Evolutionary conservation across 2,888 invertebrate species (phyloP).

Genomic region (Acleris emargana): DNA sequence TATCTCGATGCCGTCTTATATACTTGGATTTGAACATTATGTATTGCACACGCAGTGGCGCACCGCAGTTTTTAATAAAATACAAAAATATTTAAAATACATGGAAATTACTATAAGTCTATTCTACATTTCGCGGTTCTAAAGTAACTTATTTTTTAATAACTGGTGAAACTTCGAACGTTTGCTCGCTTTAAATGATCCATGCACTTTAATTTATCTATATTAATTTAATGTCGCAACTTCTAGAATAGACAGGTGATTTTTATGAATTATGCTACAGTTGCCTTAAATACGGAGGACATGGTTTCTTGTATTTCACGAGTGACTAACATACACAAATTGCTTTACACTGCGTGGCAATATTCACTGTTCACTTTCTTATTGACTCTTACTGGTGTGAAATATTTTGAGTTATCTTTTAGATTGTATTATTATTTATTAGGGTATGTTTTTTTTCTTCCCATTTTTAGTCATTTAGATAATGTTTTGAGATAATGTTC

Average conservation of each 20-base stretch:
- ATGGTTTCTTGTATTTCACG: not conserved
- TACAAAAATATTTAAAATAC: not conserved
- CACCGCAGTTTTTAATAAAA: not conserved
- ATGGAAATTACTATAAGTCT: not conserved
- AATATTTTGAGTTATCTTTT: not conserved
- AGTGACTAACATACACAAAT: conserved; percentile 16
- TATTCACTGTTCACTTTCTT: conserved; percentile 10
- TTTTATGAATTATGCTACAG: no score
- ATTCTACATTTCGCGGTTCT: no score
- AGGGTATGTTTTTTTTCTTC: not conserved
- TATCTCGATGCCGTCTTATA: not conserved
- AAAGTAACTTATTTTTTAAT: no score
- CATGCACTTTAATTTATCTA: no score
- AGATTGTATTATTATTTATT: conserved; percentile 1
- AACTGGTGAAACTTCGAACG: no score
- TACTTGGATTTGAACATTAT: conserved; percentile 8
- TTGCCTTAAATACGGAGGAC: no score
- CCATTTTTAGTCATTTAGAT: not conserved
- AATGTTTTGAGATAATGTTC: not conserved
- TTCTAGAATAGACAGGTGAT: no score
- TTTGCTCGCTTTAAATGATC: no score
- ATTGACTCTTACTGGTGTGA: conserved; percentile 1
- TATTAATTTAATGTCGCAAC: no score
- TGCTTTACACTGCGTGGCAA: conserved; percentile 24
- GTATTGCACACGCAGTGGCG: conserved; percentile 17